Conservation (phyloP, 2,113 vertebrate species). For the Siphamia tubifer region DNA sequence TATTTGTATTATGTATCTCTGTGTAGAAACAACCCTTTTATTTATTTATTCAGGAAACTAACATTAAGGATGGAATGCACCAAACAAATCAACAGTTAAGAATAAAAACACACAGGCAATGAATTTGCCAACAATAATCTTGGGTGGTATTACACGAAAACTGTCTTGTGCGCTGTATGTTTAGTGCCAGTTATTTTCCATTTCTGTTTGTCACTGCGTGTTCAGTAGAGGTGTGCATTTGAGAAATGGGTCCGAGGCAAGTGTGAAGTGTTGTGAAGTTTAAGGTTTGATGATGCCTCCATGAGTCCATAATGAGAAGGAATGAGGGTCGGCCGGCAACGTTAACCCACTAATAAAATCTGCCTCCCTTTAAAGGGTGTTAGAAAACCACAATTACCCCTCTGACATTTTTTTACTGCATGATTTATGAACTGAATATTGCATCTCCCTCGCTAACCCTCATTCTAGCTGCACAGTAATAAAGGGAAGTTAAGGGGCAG, state of each 20-base stretch:
- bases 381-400: conserved; percentile 82
- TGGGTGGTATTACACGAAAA: conserved; percentile 6
- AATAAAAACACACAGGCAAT: conserved; percentile 11
- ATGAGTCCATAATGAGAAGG: conserved; percentile 69
- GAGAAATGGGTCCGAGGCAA: conserved; percentile 24
- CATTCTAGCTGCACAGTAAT: conserved; percentile 56
- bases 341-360: conserved; percentile 81
- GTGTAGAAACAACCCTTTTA: conserved; percentile 20
- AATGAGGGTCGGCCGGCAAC: conserved; percentile 62
- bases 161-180: not conserved
- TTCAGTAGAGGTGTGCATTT: conserved; percentile 5
- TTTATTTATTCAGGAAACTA: conserved; percentile 24
- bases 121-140: conserved; percentile 15
- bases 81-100: conserved; percentile 36
- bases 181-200: conserved; percentile 19
- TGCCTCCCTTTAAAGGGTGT: conserved; percentile 77
- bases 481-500: conserved; percentile 68
- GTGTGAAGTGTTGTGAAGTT: conserved; percentile 48
- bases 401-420: conserved; percentile 81
- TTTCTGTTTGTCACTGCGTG: conserved; percentile 4
- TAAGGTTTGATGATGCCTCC: conserved; percentile 70
- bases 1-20: conserved; percentile 25
- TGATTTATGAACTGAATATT: conserved; percentile 86
- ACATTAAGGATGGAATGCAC: not conserved
- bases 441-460: conserved; percentile 61